A percentile compares a stretch with the other conserved stretches of the same genome.
These are phyloP conservation scores for Melipona bicolor DNA, from an alignment of 2,888 invertebrate species.

Conservation along the genomic window DNA sequence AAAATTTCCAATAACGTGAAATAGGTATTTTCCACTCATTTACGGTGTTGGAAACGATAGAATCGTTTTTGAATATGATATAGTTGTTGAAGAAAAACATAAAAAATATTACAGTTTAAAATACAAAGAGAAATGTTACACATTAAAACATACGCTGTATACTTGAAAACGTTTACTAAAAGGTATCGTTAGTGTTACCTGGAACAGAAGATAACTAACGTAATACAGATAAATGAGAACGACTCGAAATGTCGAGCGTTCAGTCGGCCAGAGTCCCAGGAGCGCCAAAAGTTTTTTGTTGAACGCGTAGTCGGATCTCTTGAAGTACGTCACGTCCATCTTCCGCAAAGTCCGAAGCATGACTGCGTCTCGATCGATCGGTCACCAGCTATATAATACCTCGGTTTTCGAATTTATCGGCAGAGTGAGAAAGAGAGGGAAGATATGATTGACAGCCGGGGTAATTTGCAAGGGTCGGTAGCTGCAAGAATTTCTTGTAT, in stretches of 20 bases:
- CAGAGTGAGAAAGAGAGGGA: neutral
- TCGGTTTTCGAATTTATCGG: neutral
- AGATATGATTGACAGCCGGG: conserved; percentile 17
- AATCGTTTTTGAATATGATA: too few species aligned
- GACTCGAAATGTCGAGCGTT: neutral
- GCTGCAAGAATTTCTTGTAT: neutral
- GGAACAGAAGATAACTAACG: neutral
- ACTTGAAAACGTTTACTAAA: neutral
- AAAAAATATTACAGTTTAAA: too few species aligned
- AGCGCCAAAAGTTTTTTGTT: neutral
- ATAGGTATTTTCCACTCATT: neutral
- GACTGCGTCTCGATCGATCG: conserved; percentile 17
- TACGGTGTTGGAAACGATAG: too few species aligned
- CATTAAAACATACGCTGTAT: too few species aligned
- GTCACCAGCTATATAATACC: neutral
- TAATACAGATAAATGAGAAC: neutral
- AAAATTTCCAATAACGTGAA: neutral
- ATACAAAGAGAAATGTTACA: too few species aligned
- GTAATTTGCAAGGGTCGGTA: neutral
- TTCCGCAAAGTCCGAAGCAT: neutral
- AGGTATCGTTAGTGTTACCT: neutral
- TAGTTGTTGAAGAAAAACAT: too few species aligned
- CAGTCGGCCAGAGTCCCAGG: neutral
- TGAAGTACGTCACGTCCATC: neutral
- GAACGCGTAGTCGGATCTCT: neutral